Conservation (phyloP, 2,797 vertebrate species). For the Okamejei kenojei region DNA sequence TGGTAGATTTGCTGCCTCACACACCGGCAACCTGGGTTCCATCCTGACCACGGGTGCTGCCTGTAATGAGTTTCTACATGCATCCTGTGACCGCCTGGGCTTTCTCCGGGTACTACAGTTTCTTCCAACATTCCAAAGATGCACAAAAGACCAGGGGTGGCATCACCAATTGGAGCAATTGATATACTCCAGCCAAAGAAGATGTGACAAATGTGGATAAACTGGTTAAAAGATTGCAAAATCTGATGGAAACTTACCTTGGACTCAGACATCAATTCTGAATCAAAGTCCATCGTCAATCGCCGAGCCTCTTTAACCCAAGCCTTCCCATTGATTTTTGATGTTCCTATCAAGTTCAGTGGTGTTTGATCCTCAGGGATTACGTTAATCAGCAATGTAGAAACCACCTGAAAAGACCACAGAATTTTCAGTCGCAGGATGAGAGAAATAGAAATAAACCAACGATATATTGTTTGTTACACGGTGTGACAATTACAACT, state of each 20-base stretch:
- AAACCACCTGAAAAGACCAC: slow-evolving; percentile 69
- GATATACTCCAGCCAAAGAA: neutral
- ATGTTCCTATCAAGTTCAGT: slow-evolving; percentile 76
- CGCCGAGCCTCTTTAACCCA: slow-evolving; percentile 71
- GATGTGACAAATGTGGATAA: neutral
- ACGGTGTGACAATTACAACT: neutral
- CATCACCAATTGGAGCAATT: neutral
- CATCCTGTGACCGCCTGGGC: too few relatives aligned
- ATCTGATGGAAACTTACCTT: slow-evolving; percentile 62
- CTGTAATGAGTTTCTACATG: too few relatives aligned
- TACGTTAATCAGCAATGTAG: slow-evolving; percentile 83
- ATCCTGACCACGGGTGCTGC: too few relatives aligned
- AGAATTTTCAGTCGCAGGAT: neutral
- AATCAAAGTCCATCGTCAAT: slow-evolving; percentile 54
- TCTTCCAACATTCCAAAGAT: too few relatives aligned
- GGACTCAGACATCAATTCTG: slow-evolving; percentile 85
- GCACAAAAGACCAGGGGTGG: too few relatives aligned
- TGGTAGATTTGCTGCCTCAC: too few relatives aligned
- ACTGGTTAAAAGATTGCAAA: neutral
- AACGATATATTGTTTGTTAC: neutral
- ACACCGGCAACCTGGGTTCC: too few relatives aligned
- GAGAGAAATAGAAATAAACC: neutral
- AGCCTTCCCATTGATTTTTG: slow-evolving; percentile 79
- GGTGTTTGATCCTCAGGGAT: slow-evolving; percentile 72
- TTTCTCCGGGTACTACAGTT: too few relatives aligned